Percentiles rank a stretch among this genome's conserved stretches.
Conservation (phyloP, 2,888 invertebrate species). For the Exocentrus adspersus region DNA sequence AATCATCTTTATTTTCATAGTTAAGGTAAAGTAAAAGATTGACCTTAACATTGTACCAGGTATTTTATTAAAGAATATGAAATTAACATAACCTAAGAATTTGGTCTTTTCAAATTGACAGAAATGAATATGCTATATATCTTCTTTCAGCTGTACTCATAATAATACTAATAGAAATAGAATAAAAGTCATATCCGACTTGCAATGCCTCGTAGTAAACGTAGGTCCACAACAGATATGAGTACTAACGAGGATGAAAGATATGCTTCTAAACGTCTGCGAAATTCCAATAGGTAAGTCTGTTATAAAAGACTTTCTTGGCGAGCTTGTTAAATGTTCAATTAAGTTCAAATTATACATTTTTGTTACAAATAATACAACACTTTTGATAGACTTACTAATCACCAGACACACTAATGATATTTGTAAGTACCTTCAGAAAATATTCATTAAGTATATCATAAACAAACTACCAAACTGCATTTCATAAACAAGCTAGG, state of each 20-base stretch:
- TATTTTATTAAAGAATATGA: neutral
- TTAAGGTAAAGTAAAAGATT: constrained; percentile 22
- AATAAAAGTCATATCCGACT: constrained; percentile 33
- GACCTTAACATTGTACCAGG: neutral
- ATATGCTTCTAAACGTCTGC: constrained; percentile 67
- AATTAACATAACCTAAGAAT: constrained; percentile 47
- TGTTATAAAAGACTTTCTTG: constrained; percentile 16
- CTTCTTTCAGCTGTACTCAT: constrained; percentile 26
- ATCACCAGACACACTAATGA: too few relatives aligned
- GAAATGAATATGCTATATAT: constrained; percentile 3
- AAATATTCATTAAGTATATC: too few relatives aligned
- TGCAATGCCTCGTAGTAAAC: constrained; percentile 72
- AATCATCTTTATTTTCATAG: constrained; percentile 24
- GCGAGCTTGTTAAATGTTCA: too few relatives aligned
- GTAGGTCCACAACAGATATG: constrained; percentile 68
- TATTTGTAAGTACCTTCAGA: too few relatives aligned
- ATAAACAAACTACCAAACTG: too few relatives aligned
- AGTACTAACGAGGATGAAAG: constrained; percentile 69
- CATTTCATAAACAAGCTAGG: too few relatives aligned
- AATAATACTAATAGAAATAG: constrained; percentile 26
- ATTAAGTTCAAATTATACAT: too few relatives aligned
- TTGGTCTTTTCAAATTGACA: constrained; percentile 24
- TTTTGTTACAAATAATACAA: too few relatives aligned
- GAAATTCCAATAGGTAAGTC: constrained; percentile 63
- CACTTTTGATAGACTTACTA: too few relatives aligned